Conservation (phyloP, 2,797 vertebrate species). For the Megaceryle alcyon region DNA sequence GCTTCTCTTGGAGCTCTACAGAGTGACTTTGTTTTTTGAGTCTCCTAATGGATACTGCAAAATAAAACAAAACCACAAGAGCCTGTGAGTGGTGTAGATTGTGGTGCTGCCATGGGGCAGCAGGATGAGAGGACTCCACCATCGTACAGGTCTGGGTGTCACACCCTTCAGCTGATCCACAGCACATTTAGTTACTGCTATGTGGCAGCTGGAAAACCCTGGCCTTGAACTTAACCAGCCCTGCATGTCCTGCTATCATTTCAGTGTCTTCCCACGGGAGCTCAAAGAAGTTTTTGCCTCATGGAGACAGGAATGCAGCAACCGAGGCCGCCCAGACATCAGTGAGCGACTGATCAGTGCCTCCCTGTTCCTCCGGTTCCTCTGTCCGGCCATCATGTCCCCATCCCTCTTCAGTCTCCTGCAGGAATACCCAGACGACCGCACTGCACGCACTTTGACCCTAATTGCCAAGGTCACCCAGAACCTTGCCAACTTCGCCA, state of each 20-base stretch:
- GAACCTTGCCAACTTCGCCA: conserved; percentile 98
- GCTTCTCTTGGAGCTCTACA: background rate
- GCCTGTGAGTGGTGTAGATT: background rate
- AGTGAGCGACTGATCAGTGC: conserved; percentile 98
- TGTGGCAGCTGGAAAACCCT: background rate
- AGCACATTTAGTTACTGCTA: background rate
- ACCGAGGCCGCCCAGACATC: conserved; percentile 94
- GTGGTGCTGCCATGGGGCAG: background rate
- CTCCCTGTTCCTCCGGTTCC: conserved; percentile 95
- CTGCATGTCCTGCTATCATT: background rate
- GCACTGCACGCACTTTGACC: conserved; percentile 94
- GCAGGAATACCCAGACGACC: conserved; percentile 97
- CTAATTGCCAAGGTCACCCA: conserved; percentile 99
- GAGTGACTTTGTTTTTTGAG: background rate
- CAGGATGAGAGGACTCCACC: background rate
- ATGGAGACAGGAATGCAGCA: conserved; percentile 96
- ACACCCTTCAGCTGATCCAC: accelerated
- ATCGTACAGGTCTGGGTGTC: background rate
- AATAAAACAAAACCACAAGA: background rate
- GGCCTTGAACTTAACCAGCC: background rate
- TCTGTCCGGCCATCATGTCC: conserved; percentile 98
- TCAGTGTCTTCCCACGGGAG: conserved; percentile 95
- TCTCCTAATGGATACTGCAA: background rate
- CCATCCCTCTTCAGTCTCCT: conserved; percentile 96
- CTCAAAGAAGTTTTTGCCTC: conserved; percentile 98